phyloP scores from a whole-genome alignment of 2,888 invertebrate species.

The Hyalella azteca region DNA sequence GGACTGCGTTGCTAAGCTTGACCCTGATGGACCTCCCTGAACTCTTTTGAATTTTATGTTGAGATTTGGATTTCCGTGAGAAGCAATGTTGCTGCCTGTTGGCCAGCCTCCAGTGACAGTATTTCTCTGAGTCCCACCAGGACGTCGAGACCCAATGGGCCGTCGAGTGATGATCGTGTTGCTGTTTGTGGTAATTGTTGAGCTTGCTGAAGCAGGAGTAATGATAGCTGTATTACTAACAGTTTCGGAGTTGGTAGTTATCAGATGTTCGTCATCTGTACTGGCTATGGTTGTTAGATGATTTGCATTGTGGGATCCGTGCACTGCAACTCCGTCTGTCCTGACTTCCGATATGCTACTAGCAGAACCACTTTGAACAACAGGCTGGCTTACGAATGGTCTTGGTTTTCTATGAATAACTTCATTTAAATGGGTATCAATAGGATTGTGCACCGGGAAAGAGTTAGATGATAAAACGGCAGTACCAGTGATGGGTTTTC shows the following conservation, averaged over 20 bases:
- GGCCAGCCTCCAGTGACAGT: neutral
- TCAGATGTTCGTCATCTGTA: neutral
- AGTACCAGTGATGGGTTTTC: neutral
- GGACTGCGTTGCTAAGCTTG: neutral
- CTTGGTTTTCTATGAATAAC: neutral
- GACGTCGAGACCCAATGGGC: neutral
- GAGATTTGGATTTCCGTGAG: neutral
- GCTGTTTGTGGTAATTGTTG: neutral
- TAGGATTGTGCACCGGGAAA: neutral
- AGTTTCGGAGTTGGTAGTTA: constrained; percentile 11
- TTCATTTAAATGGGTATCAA: constrained; percentile 7
- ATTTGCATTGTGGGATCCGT: neutral
- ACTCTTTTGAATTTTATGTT: constrained; percentile 16
- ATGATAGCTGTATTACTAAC: constrained; percentile 16
- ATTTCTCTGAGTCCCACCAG: neutral
- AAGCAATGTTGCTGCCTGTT: neutral
- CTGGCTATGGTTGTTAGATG: neutral
- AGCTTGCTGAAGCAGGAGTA: constrained; percentile 3
- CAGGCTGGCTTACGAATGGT: constrained; percentile 25
- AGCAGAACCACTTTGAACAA: constrained; percentile 7
- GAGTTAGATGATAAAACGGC: constrained; percentile 6
- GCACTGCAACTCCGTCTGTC: neutral
- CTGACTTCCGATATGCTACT: neutral
- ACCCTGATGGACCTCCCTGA: neutral
- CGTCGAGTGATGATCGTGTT: constrained; percentile 21